Percentiles rank a stretch among this genome's conserved stretches.
phyloP scores from a whole-genome alignment of 2,797 vertebrate genomes.

The Spinibarbus caldwelli region DNA sequence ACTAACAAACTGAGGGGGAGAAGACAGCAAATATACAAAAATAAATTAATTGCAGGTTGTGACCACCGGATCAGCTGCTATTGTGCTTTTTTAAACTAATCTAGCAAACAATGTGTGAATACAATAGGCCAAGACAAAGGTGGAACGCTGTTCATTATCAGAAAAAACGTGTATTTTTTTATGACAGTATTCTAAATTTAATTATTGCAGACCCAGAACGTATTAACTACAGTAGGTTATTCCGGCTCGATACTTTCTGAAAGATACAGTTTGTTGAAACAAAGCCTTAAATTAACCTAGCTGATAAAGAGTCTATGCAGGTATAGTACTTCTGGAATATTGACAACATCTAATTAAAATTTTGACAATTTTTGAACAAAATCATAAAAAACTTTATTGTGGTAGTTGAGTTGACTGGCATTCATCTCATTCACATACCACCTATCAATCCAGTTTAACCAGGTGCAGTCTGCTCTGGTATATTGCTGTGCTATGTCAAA shows the following conservation, averaged over 20 bases:
- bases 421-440: neutral
- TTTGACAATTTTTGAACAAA: neutral
- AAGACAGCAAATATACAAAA: neutral
- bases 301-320: neutral
- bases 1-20: neutral
- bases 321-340: neutral
- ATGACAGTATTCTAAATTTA: neutral
- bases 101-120: neutral
- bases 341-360: neutral
- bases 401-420: neutral
- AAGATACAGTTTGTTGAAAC: neutral
- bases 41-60: neutral
- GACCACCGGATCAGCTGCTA: neutral
- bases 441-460: neutral
- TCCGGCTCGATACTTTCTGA: neutral
- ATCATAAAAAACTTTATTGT: neutral
- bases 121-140: neutral
- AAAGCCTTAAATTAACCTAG: neutral
- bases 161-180: neutral
- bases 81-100: neutral
- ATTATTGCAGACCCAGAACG: neutral
- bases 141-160: neutral
- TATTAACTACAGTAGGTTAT: neutral
- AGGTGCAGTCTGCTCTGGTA: neutral
- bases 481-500: neutral